Base-by-base conservation (phyloP, 2,797 vertebrate genomes). In the Acipenser ruthenus region DNA sequence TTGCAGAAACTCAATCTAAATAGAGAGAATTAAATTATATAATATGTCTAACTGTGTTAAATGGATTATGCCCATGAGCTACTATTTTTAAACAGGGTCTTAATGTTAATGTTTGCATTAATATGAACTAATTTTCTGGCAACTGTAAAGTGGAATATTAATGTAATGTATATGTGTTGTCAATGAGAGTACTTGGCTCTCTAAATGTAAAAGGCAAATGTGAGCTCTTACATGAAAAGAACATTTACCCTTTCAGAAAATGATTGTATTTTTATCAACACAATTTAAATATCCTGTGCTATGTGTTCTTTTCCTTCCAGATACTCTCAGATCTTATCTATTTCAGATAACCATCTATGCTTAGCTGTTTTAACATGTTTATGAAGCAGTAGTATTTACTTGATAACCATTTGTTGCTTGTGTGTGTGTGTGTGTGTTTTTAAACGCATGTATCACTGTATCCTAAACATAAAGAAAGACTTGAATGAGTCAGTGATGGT, bases 121-220 rank as follows among this genome's bases (percentile, higher is more conserved):
- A 86, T 82, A 76, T 82, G 76, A 81, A 86, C 83, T 84, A 84
- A 86, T 87, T 86, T 84, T 86, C 84, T 83, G 86, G 83, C 84
- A 84, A 83, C 61, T 83, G 82, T 77, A 78, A 79, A 83, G 81
- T 77, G 73, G 80, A 82, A 87, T 86, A 86, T 88, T 86, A 88
- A 85, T 80, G 84, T 80, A 56, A 83, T 75, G 79, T 75, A 77
- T 83, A 56, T 86, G 85, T 79, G 80, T 83, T 86, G 86, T 89
- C 84, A 81, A 83, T 82, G 80, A 82, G 82, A 82, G 85, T 83
- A 82, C 80, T 0, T 77, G 77, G 80, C 84, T 84, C 78, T 81
- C 53, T 84, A 82, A 62, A 88, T 86, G 81, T 86, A 78, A 87
- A 75, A 83, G 79, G 83, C 80, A 83, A n/a, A 78, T 76, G 79